Percentiles rank a stretch among this genome's conserved stretches.
Conservation (phyloP, 2,113 vertebrate species). For the Lethenteron camtschaticum region DNA sequence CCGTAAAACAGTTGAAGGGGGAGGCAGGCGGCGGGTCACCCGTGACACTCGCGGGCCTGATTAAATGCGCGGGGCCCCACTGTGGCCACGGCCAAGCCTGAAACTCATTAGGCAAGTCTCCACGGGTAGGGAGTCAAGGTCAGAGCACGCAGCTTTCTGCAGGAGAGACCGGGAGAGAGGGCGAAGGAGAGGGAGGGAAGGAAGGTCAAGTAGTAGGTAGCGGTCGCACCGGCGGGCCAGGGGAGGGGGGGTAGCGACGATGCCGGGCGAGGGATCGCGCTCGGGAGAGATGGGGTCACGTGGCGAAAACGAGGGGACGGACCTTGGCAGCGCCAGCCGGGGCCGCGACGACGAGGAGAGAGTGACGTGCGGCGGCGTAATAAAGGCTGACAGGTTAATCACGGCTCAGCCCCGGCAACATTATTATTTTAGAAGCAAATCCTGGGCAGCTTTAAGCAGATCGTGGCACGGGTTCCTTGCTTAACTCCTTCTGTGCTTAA, state of each 20-base stretch:
- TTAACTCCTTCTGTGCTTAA: constrained; percentile 5
- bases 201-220: not conserved
- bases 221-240: not conserved
- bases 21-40: not conserved
- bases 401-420: constrained; percentile 6
- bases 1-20: no score
- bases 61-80: constrained; percentile 2
- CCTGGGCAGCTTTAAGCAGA: constrained; percentile 5
- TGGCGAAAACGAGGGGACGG: no score
- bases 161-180: constrained; percentile 1
- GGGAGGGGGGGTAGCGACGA: not conserved
- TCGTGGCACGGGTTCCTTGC: not conserved
- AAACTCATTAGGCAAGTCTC: constrained; percentile 6
- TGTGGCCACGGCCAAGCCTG: not conserved
- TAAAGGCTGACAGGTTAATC: constrained; percentile 6
- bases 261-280: not conserved
- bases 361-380: constrained; percentile 1
- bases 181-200: not conserved
- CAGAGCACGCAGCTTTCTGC: constrained; percentile 3
- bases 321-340: no score
- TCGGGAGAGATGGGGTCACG: no score
- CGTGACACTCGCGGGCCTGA: constrained; percentile 1
- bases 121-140: constrained; percentile 3
- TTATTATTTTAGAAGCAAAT: constrained; percentile 6
- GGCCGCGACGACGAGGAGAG: not conserved